Conservation (phyloP, 1,140 invertebrate species). For the Tetramorium alpestre region DNA sequence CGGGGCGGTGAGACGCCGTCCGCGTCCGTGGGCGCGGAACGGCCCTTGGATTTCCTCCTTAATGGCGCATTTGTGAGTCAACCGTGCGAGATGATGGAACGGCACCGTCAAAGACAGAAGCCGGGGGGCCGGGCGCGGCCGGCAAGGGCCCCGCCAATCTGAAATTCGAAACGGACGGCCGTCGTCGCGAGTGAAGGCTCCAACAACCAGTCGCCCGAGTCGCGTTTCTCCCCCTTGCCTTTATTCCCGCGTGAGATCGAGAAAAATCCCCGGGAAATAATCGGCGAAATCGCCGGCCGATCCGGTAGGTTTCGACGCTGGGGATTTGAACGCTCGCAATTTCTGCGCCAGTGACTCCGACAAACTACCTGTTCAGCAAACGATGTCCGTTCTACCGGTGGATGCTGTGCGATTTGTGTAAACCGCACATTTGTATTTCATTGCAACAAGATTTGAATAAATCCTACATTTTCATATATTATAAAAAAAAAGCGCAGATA, state of each 20-base stretch:
- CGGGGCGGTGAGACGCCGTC: not conserved
- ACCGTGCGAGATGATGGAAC: constrained; percentile 75
- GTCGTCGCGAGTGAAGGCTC: constrained; percentile 43
- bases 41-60: constrained; percentile 61
- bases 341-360: not conserved
- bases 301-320: not conserved
- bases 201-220: not conserved
- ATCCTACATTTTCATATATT: not conserved
- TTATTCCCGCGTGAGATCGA: not conserved
- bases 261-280: constrained; percentile 12
- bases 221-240: not conserved
- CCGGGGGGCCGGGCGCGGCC: constrained; percentile 8
- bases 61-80: constrained; percentile 72
- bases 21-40: constrained; percentile 60
- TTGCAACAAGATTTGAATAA: not conserved
- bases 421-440: not conserved
- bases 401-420: not conserved
- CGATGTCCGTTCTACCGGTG: not conserved
- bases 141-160: constrained; percentile 55
- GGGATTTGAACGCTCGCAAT: not conserved
- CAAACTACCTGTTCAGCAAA: not conserved
- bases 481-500: not conserved
- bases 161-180: constrained; percentile 70
- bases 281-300: not conserved
- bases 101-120: constrained; percentile 70